A percentile compares a stretch with the other conserved stretches of the same genome.
These are phyloP conservation scores for Zeus faber DNA, from an alignment of 2,113 vertebrate genomes.

Conservation along the genomic window DNA sequence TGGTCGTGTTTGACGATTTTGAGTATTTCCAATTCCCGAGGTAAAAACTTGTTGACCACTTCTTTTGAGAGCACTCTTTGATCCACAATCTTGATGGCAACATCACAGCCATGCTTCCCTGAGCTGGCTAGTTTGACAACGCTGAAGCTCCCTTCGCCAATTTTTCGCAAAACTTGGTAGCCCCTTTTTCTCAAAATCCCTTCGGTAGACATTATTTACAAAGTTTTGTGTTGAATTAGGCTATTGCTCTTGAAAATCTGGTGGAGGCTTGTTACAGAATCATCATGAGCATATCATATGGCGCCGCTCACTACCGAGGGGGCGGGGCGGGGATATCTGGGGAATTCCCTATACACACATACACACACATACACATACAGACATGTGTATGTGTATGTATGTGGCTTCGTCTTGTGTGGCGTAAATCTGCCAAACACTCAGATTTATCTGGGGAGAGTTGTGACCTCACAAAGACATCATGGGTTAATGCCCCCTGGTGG, in stretches of 20 bases:
- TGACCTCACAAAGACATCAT: too few species aligned
- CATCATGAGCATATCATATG: too few species aligned
- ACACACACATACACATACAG: too few species aligned
- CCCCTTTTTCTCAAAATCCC: constrained; percentile 50
- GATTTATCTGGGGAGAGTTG: too few species aligned
- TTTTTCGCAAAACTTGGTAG: constrained; percentile 41
- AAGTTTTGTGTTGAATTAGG: not conserved
- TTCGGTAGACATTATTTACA: constrained; percentile 36
- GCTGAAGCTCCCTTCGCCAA: constrained; percentile 58
- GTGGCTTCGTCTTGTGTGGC: too few species aligned
- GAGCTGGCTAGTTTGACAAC: constrained; percentile 70
- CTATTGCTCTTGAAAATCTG: constrained; percentile 7
- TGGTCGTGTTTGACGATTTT: constrained; percentile 62
- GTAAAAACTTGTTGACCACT: constrained; percentile 75
- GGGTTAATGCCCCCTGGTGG: too few species aligned
- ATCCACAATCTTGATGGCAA: constrained; percentile 68
- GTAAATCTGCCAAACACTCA: too few species aligned
- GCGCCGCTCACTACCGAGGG: too few species aligned
- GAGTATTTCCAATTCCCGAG: constrained; percentile 74
- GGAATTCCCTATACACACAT: too few species aligned
- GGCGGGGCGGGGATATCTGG: too few species aligned
- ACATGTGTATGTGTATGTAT: too few species aligned
- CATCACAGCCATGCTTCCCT: constrained; percentile 67
- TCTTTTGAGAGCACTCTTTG: constrained; percentile 50
- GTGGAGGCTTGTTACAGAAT: too few species aligned